Evolutionary conservation across 2,888 invertebrate species (phyloP), one percentile per base, ranked within the genome.

Genomic region (Machimus atricapillus): DNA sequence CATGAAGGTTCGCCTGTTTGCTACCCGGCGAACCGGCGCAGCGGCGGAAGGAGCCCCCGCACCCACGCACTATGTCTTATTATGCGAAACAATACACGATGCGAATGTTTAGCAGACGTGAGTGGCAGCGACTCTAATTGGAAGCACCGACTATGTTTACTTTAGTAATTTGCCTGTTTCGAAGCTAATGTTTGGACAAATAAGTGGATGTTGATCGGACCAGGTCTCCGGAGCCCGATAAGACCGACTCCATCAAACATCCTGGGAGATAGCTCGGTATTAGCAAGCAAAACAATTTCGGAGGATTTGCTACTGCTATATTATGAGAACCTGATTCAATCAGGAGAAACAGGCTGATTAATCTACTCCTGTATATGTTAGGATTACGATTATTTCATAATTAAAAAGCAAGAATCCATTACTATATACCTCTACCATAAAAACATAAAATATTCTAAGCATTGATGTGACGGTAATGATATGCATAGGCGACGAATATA

Each of bases 61-160:
- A 34, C 76, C 40, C 27, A 23, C 19, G 31, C 31, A 16, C 23
- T 6, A 43, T 43, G 52, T 56, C 27, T 52, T 56, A 81, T 81
- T 81, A 81, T 81, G 52, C 81, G 81, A 81, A 81, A 81, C 81
- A 81, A 81, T 78, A 78, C 23, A 31, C 81, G 27, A 52, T 23
- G 76, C 46, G 40, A 81, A 46, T 52, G 31, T 81, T 23, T 9
- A 31, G 52, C 52, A 81, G 6, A 78, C 40, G 34, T 40, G 52
- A 81, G 52, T 52, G 52, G 52, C 81, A 81, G 56, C 31, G 27
- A 81, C 27, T 27, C 81, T 81, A 52, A 81, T 81, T 81, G 81
- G 81, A 56, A 56, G 23, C 46, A 14, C 52, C 52, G 31, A 34
- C 81, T 27, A 56, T 81, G 52, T 81, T 81, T 81, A 31, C 81